A percentile compares a stretch with the other conserved stretches of the same genome.
Conservation (phyloP, 92 coral and sea anemone species). For the Palythoa grandiflora region DNA sequence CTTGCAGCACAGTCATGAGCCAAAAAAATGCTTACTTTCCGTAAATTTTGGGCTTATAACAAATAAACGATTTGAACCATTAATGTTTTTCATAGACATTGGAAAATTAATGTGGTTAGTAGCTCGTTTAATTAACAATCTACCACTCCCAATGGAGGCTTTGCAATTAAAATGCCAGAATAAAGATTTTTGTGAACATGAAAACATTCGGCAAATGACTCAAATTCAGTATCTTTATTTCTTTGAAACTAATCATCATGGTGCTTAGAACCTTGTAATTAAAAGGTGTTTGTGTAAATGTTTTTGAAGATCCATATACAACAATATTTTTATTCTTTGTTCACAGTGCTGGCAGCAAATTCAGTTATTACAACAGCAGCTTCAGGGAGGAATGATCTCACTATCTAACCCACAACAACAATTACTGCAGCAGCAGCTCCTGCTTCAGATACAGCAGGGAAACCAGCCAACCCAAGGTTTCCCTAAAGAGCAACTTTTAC, state of each 20-base stretch:
- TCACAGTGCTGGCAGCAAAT: constrained; percentile 78
- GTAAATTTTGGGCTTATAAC: no score
- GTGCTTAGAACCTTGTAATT: no score
- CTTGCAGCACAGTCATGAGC: no score
- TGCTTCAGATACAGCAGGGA: constrained; percentile 38
- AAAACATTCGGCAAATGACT: not conserved
- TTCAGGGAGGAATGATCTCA: constrained; percentile 58
- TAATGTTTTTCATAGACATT: no score
- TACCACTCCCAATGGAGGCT: no score
- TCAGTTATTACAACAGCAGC: constrained; percentile 86
- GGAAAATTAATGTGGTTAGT: no score
- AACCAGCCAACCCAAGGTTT: constrained; percentile 10
- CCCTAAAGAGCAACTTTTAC: constrained; percentile 42
- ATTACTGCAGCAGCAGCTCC: constrained; percentile 64
- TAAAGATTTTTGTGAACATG: not conserved
- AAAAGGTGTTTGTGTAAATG: not conserved
- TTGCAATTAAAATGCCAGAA: not conserved
- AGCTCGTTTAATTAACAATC: not conserved
- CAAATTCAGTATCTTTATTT: not conserved
- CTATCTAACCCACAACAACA: constrained; percentile 68
- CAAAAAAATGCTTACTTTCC: no score
- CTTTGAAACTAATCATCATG: not conserved
- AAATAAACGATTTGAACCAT: no score
- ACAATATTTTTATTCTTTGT: not conserved
- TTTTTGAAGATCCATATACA: not conserved